Evolutionary conservation across 2,797 vertebrate species (phyloP).

Genomic region (Gallinago nigripennis): DNA sequence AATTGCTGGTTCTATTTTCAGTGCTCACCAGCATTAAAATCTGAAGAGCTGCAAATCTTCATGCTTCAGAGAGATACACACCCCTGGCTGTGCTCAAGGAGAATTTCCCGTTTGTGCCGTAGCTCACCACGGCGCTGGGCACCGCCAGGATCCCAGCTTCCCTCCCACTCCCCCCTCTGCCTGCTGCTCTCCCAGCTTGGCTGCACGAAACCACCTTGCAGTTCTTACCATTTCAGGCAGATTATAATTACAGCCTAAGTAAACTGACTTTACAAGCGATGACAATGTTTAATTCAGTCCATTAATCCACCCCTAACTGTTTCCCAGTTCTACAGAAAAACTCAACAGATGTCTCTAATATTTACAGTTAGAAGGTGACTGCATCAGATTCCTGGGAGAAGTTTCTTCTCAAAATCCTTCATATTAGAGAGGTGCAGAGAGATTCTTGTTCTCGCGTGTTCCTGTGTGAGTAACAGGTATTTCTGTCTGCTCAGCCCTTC

Average conservation of each 20-base stretch:
- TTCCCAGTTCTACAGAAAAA: background rate
- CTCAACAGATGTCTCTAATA: background rate
- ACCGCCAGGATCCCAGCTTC: background rate
- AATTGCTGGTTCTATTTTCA: background rate
- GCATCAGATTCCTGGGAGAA: background rate
- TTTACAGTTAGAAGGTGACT: background rate
- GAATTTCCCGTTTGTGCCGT: background rate
- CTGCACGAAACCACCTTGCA: background rate
- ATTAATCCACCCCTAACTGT: constrained; percentile 17
- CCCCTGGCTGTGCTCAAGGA: background rate
- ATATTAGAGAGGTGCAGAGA: background rate
- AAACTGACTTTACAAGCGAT: constrained; percentile 22
- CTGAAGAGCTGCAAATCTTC: background rate
- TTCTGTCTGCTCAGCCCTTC: constrained; percentile 5
- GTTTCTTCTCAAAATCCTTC: background rate
- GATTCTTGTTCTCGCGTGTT: background rate
- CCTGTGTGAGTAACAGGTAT: background rate
- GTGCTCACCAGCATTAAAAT: background rate
- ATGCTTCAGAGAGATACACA: background rate
- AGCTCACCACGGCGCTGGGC: rapidly evolving
- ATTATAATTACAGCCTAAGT: constrained; percentile 30
- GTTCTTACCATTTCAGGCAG: background rate
- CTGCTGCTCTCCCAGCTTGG: background rate
- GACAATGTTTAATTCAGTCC: constrained; percentile 24
- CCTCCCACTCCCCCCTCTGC: background rate